Evolutionary conservation across 2,113 vertebrate genomes (phyloP), one percentile per base, ranked within the genome.

Genomic region (Phylloscopus trochiloides): DNA sequence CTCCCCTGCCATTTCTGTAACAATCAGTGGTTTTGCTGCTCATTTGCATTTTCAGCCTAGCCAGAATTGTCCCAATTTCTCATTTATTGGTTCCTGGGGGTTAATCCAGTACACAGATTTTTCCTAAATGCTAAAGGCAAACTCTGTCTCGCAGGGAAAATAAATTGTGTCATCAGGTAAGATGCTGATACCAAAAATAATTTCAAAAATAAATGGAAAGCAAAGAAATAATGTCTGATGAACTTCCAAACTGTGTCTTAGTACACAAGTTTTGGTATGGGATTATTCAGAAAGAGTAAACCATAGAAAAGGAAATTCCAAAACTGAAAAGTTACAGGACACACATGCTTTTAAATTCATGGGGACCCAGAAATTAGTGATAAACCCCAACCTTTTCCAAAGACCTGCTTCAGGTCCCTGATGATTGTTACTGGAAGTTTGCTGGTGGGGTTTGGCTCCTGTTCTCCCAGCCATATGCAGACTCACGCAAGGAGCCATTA

Each of bases 381-480:
- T 26, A 54, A 94, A 50, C 2, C 47, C 7, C 68, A 86, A 61
- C 43, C 13, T 75, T 88, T 71, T 61, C 75, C 58, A 77, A 82
- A 77, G 51, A 18, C 16, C 67, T 77, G 14, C 43, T 80, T 76
- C 73, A 58, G n/a, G 62, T 71, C 61, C 59, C 71, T 78, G 43
- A 7, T 40, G 36, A 61, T 29, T 59, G 50, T 26, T 84, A 42
- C 25, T 83, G 90, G 32, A 85, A 62, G 40, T 93, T 91, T 77
- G 52, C 59, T 83, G 80, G 92, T 57, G 81, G 66, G 59, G 59
- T 47, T 95, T 97, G 90, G 92, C 92, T 92, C 51, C 71, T 36
- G 24, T 93, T 90, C 85, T 62, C 71, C 67, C 83, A 96, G 55
- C 73, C 94, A 74, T 93, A 78, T 78, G 86, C 76, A 95, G 78